These are phyloP conservation scores for Drosophila watanabei DNA, from an alignment of 1,140 invertebrate species.

Conservation along the genomic window DNA sequence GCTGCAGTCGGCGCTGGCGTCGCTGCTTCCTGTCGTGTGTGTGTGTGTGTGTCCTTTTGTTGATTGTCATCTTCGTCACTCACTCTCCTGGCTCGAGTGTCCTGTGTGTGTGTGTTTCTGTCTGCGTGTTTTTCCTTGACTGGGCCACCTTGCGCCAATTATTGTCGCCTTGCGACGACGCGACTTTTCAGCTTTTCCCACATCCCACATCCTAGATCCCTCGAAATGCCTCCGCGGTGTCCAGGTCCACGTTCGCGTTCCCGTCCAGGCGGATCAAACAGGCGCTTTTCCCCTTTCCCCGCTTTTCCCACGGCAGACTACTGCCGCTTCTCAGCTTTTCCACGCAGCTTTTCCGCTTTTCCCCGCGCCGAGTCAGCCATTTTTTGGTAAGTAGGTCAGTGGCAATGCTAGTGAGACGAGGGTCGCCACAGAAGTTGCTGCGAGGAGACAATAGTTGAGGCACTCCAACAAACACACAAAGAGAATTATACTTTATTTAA, in stretches of 20 bases:
- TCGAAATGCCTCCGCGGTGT: conserved; percentile 54
- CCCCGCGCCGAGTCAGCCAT: conserved; percentile 43
- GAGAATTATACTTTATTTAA: neutral
- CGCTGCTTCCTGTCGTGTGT: conserved; percentile 45
- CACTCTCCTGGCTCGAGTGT: conserved; percentile 14
- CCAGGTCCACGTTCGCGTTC: conserved; percentile 40
- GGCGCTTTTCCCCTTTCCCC: conserved; percentile 6
- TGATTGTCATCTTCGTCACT: conserved; percentile 36
- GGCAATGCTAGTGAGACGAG: conserved; percentile 50
- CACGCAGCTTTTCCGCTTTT: conserved; percentile 8
- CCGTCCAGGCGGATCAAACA: conserved; percentile 59
- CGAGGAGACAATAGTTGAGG: neutral
- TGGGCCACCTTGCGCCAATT: conserved; percentile 51
- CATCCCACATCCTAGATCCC: conserved; percentile 20
- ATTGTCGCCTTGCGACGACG: conserved; percentile 40
- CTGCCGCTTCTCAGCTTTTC: neutral
- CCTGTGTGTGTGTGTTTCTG: conserved; percentile 2
- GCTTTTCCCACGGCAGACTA: conserved; percentile 7
- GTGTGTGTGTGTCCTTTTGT: conserved; percentile 34
- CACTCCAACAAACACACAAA: neutral
- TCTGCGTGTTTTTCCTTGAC: conserved; percentile 40
- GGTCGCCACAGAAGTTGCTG: conserved; percentile 20
- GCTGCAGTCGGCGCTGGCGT: conserved; percentile 31
- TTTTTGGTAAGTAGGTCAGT: conserved; percentile 74
- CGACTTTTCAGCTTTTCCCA: conserved; percentile 52